Evolutionary conservation across 2,888 invertebrate genomes (phyloP).

Genomic region (Coelinius sp.): DNA sequence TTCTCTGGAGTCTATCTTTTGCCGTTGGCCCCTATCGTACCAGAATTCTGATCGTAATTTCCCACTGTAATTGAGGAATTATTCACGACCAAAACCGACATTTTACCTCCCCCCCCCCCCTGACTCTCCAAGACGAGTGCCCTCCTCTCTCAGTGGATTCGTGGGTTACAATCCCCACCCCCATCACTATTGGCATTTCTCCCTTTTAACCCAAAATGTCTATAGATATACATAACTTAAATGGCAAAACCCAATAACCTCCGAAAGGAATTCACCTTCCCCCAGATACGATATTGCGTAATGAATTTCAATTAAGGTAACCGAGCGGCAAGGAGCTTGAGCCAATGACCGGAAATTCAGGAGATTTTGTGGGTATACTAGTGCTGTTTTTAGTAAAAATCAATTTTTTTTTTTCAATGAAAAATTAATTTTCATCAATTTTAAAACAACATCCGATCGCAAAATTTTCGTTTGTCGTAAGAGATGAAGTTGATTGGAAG

Average conservation of each 20-base stretch:
- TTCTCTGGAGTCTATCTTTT: constrained; percentile 28
- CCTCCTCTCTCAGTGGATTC: constrained; percentile 12
- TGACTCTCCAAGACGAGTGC: not conserved
- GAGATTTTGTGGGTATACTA: not conserved
- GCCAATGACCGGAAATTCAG: constrained; percentile 13
- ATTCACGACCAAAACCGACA: constrained; percentile 44
- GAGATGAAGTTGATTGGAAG: not conserved
- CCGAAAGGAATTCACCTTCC: constrained; percentile 35
- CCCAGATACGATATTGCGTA: constrained; percentile 47
- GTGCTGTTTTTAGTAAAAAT: too few relatives aligned
- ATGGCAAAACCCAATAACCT: constrained; percentile 33
- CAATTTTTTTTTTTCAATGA: too few relatives aligned
- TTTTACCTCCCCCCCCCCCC: constrained; percentile 14
- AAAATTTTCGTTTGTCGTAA: too few relatives aligned
- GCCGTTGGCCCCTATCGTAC: constrained; percentile 25
- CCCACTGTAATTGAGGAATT: constrained; percentile 54
- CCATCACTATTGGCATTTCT: not conserved
- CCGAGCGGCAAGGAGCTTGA: constrained; percentile 21
- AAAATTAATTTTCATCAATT: too few relatives aligned
- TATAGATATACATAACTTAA: constrained; percentile 6
- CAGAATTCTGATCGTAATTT: constrained; percentile 51
- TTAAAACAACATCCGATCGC: too few relatives aligned
- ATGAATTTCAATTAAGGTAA: constrained; percentile 50
- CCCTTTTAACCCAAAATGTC: constrained; percentile 17
- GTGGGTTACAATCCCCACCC: not conserved